phyloP scores from a whole-genome alignment of 2,797 vertebrate genomes.

The Sebastes hubbsi region DNA sequence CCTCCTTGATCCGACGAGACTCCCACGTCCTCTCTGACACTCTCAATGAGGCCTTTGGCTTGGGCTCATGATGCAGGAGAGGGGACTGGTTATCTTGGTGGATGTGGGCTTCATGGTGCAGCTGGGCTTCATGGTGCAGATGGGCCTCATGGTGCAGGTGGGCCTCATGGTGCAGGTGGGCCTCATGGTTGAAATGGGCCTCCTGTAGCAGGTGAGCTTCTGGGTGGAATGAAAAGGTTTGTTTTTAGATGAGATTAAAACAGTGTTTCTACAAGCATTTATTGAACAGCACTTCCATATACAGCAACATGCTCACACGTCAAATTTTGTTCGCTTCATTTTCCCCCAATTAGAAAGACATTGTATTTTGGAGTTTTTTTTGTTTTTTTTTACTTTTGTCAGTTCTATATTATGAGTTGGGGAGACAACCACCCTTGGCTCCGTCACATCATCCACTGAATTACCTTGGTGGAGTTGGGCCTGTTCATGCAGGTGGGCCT shows the following conservation, averaged over 20 bases:
- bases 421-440: not conserved
- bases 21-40: constrained; percentile 88
- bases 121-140: constrained; percentile 22
- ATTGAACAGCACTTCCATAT: not conserved
- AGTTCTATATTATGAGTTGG: not conserved
- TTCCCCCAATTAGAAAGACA: not conserved
- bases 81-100: constrained; percentile 39
- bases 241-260: not conserved
- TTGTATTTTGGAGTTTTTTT: too few species aligned
- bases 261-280: not conserved
- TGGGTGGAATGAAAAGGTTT: not conserved
- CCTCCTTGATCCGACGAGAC: constrained; percentile 87
- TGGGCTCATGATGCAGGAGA: constrained; percentile 75
- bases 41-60: constrained; percentile 77
- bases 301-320: not conserved
- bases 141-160: constrained; percentile 40
- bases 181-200: not conserved
- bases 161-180: constrained; percentile 35
- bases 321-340: not conserved
- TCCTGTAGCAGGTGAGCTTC: constrained; percentile 2
- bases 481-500: constrained; percentile 66
- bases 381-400: too few species aligned
- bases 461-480: constrained; percentile 66
- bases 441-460: not conserved
- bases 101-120: constrained; percentile 21